Base-by-base conservation (phyloP, 2,113 vertebrate genomes). In the Phalacrocorax aristotelis region DNA sequence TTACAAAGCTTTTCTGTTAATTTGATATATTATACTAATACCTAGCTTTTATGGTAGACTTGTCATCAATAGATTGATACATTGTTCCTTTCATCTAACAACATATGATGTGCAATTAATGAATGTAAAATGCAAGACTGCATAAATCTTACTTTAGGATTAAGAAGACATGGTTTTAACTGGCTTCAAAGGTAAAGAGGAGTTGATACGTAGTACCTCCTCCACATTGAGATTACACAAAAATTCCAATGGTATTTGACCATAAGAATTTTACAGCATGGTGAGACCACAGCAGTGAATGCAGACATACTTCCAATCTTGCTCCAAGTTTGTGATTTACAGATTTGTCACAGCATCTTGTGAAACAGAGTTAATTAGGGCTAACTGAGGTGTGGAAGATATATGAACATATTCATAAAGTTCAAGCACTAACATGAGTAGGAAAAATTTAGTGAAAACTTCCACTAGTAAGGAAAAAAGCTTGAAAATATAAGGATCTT, bases 341-440 rank as follows among this genome's bases (percentile, higher is more conserved):
- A 29, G 13, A 44, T 82, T 51, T 66, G 11, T 54, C 14, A 30
- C 4, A 46, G 8, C 8, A n/a, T 27, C 29, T 57, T 72, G 25
- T 36, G 21, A 30, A 61, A 68, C 11, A 52, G 48, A 27, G 5
- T 10, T 70, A 64, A 77, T 36, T 40, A 64, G 7, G 15, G 10
- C 8, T 10, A 11, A n/a, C 22, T 71, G 13, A 91, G 38, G 54
- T 55, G 27, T 58, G 16, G 8, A 78, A 34, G 22, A 25, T 74
- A 30, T 5, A 42, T 1, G 10, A 66, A 71, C 5, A n/a, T 9
- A 38, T 17, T 7, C 83, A 21, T 27, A 61, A 68, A 52, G 15
- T 9, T 3, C 9, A 51, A 57, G 3, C 10, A 74, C 13, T 49
- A 38, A 77, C 0, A 1, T 21, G 5, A 55, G 8, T 46, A 46